Percentiles rank a stretch among this genome's conserved stretches.
Conservation (phyloP, 2,888 invertebrate genomes). For the Strigamia transsilvanica region DNA sequence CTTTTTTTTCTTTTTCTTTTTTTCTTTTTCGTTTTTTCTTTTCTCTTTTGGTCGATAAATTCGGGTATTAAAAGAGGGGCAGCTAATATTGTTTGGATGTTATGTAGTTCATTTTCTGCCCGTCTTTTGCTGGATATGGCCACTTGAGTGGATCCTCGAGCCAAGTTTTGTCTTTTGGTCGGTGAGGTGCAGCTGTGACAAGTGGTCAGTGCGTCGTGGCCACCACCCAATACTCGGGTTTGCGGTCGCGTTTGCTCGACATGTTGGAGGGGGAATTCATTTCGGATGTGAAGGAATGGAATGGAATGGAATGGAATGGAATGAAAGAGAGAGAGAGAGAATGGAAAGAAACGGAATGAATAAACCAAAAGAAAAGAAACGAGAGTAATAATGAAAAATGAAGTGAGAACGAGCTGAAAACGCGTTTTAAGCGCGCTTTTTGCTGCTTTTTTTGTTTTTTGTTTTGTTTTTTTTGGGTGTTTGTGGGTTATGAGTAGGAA, state of each 20-base stretch:
- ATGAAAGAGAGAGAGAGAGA: neutral
- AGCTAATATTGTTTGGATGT: neutral
- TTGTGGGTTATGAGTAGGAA: neutral
- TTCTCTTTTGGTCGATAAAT: slow-evolving; percentile 24
- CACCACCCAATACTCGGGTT: slow-evolving; percentile 41
- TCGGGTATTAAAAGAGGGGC: neutral
- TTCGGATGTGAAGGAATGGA: slow-evolving; percentile 28
- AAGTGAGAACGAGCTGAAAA: no score
- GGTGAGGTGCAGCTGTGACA: slow-evolving; percentile 39
- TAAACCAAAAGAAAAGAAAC: no score
- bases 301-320: neutral
- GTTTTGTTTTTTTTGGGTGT: neutral
- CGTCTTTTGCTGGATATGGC: slow-evolving; percentile 26
- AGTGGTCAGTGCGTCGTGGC: slow-evolving; percentile 27
- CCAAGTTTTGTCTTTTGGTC: slow-evolving; percentile 11
- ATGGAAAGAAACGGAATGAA: no score
- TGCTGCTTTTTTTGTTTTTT: no score
- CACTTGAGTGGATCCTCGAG: slow-evolving; percentile 30
- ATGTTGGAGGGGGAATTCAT: slow-evolving; percentile 32
- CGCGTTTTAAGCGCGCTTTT: no score
- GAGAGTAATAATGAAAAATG: no score
- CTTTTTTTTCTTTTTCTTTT: neutral
- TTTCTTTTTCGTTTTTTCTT: neutral
- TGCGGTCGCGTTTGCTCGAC: slow-evolving; percentile 37
- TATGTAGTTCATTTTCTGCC: slow-evolving; percentile 21